Base-by-base conservation (phyloP, 1,140 invertebrate species). In the Homarus americanus region DNA sequence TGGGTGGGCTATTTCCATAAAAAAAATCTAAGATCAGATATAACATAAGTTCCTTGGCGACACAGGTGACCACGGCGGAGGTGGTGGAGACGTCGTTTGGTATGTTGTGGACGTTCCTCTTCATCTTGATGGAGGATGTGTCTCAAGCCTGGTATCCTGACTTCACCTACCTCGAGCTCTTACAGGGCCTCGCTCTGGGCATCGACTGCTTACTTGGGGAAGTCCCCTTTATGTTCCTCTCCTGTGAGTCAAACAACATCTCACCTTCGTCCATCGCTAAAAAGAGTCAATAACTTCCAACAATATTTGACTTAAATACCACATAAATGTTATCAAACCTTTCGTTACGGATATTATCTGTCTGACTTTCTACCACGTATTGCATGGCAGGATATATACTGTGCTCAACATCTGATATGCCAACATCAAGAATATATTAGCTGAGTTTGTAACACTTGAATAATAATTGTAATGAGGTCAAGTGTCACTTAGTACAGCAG, bases 181-280 rank as follows among this genome's bases (percentile, higher is more conserved):
- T 99, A 2, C 96, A 98, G 94, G 98, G 98, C 1, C 92, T 96
- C 1, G 96, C 96, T 3, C 96, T 96, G 93, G 96, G 96, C 4
- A 95, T 98, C 80, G 97, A 98, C 93, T 97, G 96, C 92, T 96
- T 98, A 93, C 94, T 96, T 36, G 98, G 98, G n/a, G 97, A 98
- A 94, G 94, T 98, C 88, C 97, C 97, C 1, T 97, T 98, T 92
- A 97, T 98, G 94, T 98, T 98, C 93, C 93, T 97, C n/a, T 97
- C 97, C 28, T 53, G 87, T 90, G 24, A 90, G 87, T 40, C 32
- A 49, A 36, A 69, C 2, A 28, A 7, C 0, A 32, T 32, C 10
- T 0, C 53, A 17, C 53, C 15, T 20, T 58, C 17, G 4, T 20
- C 17, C 3, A 17, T 20, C 53, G 2, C 17, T 58, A 4, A 58